Conservation (phyloP, 2,888 invertebrate genomes). For the Plemyria rubiginata region DNA sequence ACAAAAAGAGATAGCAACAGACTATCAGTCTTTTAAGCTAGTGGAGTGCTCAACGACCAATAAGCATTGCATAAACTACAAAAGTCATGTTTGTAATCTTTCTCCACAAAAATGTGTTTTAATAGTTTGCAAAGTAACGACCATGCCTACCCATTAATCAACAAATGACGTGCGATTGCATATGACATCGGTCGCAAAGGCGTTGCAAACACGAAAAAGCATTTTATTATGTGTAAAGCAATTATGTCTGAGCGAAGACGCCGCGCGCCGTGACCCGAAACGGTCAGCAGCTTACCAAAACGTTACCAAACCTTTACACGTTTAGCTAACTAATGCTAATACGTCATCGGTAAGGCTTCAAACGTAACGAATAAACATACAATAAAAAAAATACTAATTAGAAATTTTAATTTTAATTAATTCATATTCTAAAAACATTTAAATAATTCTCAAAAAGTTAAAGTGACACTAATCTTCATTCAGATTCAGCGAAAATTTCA, state of each 20-base stretch:
- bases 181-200: constrained; percentile 1
- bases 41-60: too few species aligned
- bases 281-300: constrained; percentile 9
- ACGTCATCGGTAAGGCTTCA: too few species aligned
- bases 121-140: neutral
- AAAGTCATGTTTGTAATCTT: neutral
- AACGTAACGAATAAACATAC: too few species aligned
- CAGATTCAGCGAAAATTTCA: too few species aligned
- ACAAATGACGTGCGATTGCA: neutral
- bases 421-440: too few species aligned
- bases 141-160: neutral
- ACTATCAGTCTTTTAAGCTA: too few species aligned
- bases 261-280: constrained; percentile 6
- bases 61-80: neutral
- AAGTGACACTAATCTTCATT: too few species aligned
- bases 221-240: constrained; percentile 15
- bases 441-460: too few species aligned
- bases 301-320: neutral
- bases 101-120: neutral
- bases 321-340: too few species aligned
- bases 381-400: too few species aligned
- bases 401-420: too few species aligned
- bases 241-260: constrained; percentile 7
- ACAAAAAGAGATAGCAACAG: too few species aligned
- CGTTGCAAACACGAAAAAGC: constrained; percentile 11